Evolutionary conservation across 2,888 invertebrate genomes (phyloP).

Genomic region (Polylopha cassiicola): DNA sequence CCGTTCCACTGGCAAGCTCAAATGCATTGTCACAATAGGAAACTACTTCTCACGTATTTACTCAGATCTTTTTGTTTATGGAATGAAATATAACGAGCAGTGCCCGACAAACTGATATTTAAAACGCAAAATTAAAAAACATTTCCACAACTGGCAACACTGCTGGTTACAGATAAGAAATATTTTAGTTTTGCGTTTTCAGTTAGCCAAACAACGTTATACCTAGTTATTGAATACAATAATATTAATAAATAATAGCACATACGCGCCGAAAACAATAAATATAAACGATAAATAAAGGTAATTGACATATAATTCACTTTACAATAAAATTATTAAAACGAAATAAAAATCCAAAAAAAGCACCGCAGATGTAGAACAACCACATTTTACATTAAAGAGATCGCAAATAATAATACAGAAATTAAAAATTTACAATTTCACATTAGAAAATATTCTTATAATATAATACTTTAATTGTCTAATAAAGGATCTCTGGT

Average conservation of each 20-base stretch:
- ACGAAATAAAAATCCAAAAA: constrained; percentile 6
- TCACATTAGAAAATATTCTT: constrained; percentile 16
- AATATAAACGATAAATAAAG: constrained; percentile 13
- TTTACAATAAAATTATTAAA: constrained; percentile 14
- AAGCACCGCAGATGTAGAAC: constrained; percentile 12
- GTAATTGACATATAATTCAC: constrained; percentile 20
- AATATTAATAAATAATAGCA: constrained; percentile 10
- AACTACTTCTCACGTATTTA: constrained; percentile 32
- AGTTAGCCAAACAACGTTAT: no score
- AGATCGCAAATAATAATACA: constrained; percentile 22
- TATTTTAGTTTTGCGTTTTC: no score
- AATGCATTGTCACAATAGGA: constrained; percentile 46
- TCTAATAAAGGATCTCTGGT: constrained; percentile 15
- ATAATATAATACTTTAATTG: constrained; percentile 17
- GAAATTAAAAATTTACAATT: constrained; percentile 17
- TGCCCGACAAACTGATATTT: constrained; percentile 11
- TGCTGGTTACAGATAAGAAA: constrained; percentile 5
- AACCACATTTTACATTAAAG: constrained; percentile 14
- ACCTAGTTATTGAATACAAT: constrained; percentile 10
- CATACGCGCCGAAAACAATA: constrained; percentile 2
- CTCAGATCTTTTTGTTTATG: constrained; percentile 24
- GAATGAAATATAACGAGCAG: constrained; percentile 25
- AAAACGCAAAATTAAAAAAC: constrained; percentile 13
- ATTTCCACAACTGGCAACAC: constrained; percentile 5
- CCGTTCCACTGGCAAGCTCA: constrained; percentile 23